These are phyloP conservation scores for Corbicula japonica DNA, from an alignment of 2,888 invertebrate species.

Conservation along the genomic window DNA sequence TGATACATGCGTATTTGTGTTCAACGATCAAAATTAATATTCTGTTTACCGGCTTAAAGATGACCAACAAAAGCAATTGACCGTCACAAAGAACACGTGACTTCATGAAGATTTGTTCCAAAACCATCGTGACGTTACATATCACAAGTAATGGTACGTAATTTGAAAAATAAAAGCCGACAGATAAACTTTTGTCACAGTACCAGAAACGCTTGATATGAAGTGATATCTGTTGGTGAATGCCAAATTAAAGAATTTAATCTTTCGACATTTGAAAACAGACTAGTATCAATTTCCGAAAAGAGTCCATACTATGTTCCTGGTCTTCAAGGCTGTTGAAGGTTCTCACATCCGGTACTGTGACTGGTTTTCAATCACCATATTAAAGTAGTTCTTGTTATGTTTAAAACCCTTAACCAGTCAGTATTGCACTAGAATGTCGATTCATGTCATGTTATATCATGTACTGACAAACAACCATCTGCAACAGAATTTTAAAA, in stretches of 20 bases:
- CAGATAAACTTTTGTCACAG: slow-evolving; percentile 1
- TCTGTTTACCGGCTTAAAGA: no score
- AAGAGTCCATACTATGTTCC: no score
- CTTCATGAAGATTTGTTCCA: slow-evolving; percentile 31
- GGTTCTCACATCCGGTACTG: neutral
- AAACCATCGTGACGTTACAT: slow-evolving; percentile 30
- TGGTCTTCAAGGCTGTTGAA: neutral
- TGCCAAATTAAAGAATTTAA: no score
- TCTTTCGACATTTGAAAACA: no score
- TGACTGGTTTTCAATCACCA: neutral
- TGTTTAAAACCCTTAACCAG: slow-evolving; percentile 29
- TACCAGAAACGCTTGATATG: no score
- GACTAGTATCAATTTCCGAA: no score
- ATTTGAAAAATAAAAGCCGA: slow-evolving; percentile 2
- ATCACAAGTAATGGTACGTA: slow-evolving; percentile 24
- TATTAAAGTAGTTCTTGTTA: slow-evolving; percentile 5
- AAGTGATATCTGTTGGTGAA: no score
- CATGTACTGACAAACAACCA: slow-evolving; percentile 3
- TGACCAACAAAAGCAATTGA: neutral
- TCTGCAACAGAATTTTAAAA: no score
- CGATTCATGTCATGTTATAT: slow-evolving; percentile 32
- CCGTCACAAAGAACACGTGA: slow-evolving; percentile 29
- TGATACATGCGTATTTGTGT: no score
- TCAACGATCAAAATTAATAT: no score
- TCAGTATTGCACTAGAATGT: slow-evolving; percentile 35